phyloP scores from a whole-genome alignment of 2,797 vertebrate species.

The Argentina silus region DNA sequence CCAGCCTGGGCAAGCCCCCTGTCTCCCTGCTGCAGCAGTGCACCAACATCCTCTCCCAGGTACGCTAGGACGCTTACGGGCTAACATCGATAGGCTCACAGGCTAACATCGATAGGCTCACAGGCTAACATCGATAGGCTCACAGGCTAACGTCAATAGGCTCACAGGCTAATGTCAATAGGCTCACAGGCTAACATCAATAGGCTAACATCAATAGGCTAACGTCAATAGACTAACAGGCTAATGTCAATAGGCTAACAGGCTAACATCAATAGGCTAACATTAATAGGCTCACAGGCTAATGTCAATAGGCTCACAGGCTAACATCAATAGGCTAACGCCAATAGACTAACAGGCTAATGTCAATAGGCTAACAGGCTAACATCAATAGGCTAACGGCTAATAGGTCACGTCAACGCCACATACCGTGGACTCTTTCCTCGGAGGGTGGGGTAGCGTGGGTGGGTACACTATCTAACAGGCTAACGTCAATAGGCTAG shows the following conservation, averaged over 20 bases:
- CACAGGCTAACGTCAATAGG: neutral
- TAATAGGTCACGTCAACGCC: no score
- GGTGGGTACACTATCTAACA: no score
- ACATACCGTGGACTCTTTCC: no score
- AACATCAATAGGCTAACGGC: neutral
- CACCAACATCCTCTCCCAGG: constrained; percentile 99
- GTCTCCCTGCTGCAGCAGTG: constrained; percentile 97
- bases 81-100: neutral
- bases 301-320: neutral
- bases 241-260: neutral
- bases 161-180: neutral
- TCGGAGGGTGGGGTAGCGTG: no score
- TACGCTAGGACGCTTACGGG: constrained; percentile 56
- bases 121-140: neutral
- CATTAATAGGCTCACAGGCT: neutral
- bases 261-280: neutral
- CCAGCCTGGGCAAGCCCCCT: constrained; percentile 94
- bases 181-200: neutral
- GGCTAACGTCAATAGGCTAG: neutral
- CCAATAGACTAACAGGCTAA: neutral
- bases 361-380: neutral
- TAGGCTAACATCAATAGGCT: neutral
- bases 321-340: neutral
- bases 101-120: neutral
- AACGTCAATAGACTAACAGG: neutral